Base-by-base conservation (phyloP, 2,888 invertebrate species). In the Acrocera orbiculus region DNA sequence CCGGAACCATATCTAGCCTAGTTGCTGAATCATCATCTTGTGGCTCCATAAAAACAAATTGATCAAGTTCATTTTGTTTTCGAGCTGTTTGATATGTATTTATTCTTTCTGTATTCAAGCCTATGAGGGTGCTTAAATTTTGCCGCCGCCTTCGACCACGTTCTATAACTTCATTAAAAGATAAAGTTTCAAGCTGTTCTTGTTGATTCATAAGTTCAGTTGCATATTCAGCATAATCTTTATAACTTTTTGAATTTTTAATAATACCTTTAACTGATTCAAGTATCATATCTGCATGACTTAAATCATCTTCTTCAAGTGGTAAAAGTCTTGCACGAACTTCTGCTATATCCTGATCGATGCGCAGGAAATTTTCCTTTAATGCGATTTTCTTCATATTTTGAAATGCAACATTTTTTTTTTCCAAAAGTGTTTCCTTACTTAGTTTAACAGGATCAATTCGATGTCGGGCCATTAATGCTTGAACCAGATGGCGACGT, bases 401-500 rank as follows among this genome's bases (percentile, higher is more conserved):
- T 56, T 62, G 42, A 36, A 57, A 60, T 15, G 66, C 66, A 1
- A 76, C 66, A 1, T 72, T 70, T 24, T 76, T 71, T 42, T 71
- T 69, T 45, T 79, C 79, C 42, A 78, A 68, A 5, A 59, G 61
- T 56, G 47, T 80, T 64, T 40, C 73, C 61, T 52, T 65, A 52
- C 55, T 73, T 65, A 61, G 36, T 32, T 56, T 51, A 32, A 51
- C 52, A 8, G 52, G 53, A 37, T 60, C 54, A 31, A 61, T 55
- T 26, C 49, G 51, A 33, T 58, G 57, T 17, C 58, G 53, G 0
- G 53, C 47, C 58, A 60, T 59, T n/a, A n/a, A n/a, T n/a, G n/a
- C n/a, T n/a, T n/a, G n/a, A n/a, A n/a, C n/a, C n/a, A 23, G n/a
- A 23, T 23, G 23, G 4, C 9, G n/a, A 23, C 23, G 23, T 11